These are phyloP conservation scores for Drosophila greeni DNA, from an alignment of 2,888 invertebrate genomes.

Conservation along the genomic window DNA sequence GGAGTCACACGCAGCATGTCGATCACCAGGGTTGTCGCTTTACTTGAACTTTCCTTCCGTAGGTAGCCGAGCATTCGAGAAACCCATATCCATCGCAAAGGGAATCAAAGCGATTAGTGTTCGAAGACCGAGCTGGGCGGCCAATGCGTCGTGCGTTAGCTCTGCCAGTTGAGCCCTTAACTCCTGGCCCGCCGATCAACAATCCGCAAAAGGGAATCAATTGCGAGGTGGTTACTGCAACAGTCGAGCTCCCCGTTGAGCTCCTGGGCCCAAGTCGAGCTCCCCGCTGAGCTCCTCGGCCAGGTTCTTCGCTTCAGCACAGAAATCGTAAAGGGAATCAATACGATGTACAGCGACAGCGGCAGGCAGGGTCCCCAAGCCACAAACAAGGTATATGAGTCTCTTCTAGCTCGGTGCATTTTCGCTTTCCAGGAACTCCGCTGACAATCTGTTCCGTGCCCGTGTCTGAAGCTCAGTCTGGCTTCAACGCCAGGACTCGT, in stretches of 20 bases:
- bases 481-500: conserved; percentile 25
- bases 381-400: conserved; percentile 36
- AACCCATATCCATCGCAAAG: conserved; percentile 65
- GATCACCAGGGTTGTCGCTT: conserved; percentile 42
- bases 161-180: conserved; percentile 65
- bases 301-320: conserved; percentile 26
- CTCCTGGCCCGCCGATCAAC: conserved; percentile 68
- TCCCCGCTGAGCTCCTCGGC: conserved; percentile 23
- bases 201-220: conserved; percentile 70
- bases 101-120: conserved; percentile 72
- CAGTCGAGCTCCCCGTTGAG: conserved; percentile 46
- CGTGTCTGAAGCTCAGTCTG: conserved; percentile 17
- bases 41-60: conserved; percentile 30
- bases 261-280: conserved; percentile 13
- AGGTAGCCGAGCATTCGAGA: conserved; percentile 35
- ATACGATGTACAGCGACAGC: conserved; percentile 70
- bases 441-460: conserved; percentile 7
- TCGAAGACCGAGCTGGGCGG: conserved; percentile 60
- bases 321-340: conserved; percentile 69
- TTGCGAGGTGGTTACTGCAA: conserved; percentile 71
- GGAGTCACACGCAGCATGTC: conserved; percentile 32
- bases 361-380: conserved; percentile 31
- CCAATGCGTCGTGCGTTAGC: conserved; percentile 52
- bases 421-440: conserved; percentile 52
- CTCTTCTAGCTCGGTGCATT: conserved; percentile 51